These are phyloP conservation scores for Amphilophus citrinellus DNA, from an alignment of 2,113 vertebrate species.

Conservation along the genomic window DNA sequence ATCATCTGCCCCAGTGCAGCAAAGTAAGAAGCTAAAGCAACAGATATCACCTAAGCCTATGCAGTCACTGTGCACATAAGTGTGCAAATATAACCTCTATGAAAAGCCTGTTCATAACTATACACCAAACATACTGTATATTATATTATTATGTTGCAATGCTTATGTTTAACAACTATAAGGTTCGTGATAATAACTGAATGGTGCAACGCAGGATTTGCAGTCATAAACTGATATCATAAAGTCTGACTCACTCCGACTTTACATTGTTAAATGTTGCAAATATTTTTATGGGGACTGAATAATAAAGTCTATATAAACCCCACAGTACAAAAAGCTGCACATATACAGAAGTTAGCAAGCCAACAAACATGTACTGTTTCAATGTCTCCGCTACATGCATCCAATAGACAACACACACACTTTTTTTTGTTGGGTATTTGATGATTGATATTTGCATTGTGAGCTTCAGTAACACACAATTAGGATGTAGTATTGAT, in stretches of 20 bases:
- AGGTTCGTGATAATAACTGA: background rate
- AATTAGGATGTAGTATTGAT: background rate
- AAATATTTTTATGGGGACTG: background rate
- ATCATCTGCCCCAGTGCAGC: background rate
- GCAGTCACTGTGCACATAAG: background rate
- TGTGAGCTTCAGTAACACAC: too few relatives aligned
- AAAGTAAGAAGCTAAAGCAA: background rate
- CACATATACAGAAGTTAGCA: too few relatives aligned
- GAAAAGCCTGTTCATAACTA: background rate
- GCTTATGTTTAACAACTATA: background rate
- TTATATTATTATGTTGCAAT: background rate
- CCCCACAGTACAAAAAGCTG: too few relatives aligned
- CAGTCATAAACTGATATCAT: background rate
- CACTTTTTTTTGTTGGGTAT: too few relatives aligned
- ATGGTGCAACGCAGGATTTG: background rate
- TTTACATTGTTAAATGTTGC: background rate
- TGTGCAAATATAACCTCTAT: background rate
- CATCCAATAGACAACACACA: too few relatives aligned
- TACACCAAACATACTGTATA: background rate
- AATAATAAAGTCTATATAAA: background rate
- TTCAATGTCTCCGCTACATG: too few relatives aligned
- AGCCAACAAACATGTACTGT: too few relatives aligned
- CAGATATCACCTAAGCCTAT: background rate
- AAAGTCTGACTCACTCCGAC: background rate
- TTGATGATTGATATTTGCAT: too few relatives aligned